Percentiles rank a stretch among this genome's conserved stretches.
Evolutionary conservation across 2,113 vertebrate genomes (phyloP).

Genomic region (Balaeniceps rex): DNA sequence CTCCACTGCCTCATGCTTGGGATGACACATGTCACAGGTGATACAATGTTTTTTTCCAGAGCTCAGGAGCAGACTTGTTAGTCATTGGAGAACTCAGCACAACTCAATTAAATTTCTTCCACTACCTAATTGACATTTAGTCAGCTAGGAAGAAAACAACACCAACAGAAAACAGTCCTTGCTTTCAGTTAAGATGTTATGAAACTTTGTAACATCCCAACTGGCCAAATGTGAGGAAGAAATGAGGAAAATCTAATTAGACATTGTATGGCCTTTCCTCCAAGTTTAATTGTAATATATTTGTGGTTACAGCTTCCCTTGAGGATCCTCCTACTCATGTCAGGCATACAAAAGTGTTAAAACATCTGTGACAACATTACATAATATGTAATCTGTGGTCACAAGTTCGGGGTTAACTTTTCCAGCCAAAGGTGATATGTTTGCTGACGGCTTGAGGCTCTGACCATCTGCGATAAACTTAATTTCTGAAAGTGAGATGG

Average conservation of each 20-base stretch:
- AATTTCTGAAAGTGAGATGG: not conserved
- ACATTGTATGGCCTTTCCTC: not conserved
- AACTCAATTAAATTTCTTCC: slow-evolving; percentile 61
- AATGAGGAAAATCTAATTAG: slow-evolving; percentile 56
- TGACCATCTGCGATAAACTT: not conserved
- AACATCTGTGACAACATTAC: not conserved
- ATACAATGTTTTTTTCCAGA: slow-evolving; percentile 13
- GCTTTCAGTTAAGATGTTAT: slow-evolving; percentile 23
- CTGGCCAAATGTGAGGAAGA: slow-evolving; percentile 23
- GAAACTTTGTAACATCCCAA: slow-evolving; percentile 5
- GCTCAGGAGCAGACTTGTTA: slow-evolving; percentile 45
- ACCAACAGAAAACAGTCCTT: slow-evolving; percentile 3
- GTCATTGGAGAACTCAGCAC: slow-evolving; percentile 37
- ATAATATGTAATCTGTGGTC: not conserved
- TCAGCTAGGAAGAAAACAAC: slow-evolving; percentile 24
- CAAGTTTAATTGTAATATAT: slow-evolving; percentile 9
- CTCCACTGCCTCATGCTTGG: not conserved
- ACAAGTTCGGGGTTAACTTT: not conserved
- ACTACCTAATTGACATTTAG: slow-evolving; percentile 51
- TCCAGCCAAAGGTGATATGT: not conserved
- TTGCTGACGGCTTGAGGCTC: not conserved
- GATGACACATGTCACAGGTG: slow-evolving; percentile 10
- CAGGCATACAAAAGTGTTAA: not conserved
- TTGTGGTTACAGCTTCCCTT: slow-evolving; percentile 12
- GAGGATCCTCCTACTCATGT: slow-evolving; percentile 12